Percentiles rank a stretch among this genome's conserved stretches.
phyloP scores from a whole-genome alignment of 2,888 invertebrate genomes.

The Idaea dimidiata region DNA sequence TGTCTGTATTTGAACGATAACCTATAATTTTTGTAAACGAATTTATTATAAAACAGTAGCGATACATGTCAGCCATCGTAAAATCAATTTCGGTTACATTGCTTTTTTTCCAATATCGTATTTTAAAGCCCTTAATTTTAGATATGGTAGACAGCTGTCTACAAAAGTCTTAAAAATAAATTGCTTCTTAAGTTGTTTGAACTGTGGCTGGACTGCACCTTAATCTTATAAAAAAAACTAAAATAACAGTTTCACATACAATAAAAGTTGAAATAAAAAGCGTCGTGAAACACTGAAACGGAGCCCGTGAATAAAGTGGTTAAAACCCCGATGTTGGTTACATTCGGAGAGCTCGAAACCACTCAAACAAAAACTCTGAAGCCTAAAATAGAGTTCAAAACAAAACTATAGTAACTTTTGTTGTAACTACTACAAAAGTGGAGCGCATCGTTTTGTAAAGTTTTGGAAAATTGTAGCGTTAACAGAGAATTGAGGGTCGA shows the following conservation, averaged over 20 bases:
- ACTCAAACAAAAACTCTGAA: slow-evolving; percentile 35
- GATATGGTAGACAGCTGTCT: no score
- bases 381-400: slow-evolving; percentile 34
- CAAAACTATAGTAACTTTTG: slow-evolving; percentile 10
- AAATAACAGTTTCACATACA: not conserved
- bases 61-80: no score
- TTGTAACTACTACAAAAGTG: slow-evolving; percentile 23
- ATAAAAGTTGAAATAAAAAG: not conserved
- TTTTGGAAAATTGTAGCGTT: slow-evolving; percentile 27
- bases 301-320: slow-evolving; percentile 18
- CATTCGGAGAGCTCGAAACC: slow-evolving; percentile 22
- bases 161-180: no score
- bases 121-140: no score
- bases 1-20: no score
- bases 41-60: no score
- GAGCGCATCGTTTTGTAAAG: slow-evolving; percentile 31
- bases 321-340: slow-evolving; percentile 20
- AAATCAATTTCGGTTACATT: no score
- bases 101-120: no score
- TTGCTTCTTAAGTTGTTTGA: not conserved
- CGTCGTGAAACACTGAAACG: not conserved
- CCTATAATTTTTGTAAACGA: no score
- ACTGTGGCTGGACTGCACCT: not conserved
- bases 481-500: slow-evolving; percentile 19
- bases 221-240: not conserved